Evolutionary conservation across 2,113 vertebrate species (phyloP).

Genomic region (Phainopepla nitens): DNA sequence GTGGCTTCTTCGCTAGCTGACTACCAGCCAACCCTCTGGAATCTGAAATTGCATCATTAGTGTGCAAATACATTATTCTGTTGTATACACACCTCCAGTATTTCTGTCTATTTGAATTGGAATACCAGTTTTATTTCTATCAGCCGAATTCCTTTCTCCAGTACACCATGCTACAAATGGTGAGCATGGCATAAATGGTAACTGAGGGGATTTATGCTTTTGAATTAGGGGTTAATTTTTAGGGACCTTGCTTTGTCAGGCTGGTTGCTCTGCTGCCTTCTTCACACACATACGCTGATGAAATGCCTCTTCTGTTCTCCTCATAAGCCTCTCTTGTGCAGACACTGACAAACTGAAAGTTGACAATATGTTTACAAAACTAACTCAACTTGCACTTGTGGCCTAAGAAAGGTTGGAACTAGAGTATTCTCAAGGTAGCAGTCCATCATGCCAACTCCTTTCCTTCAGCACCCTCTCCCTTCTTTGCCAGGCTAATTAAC

Average conservation of each 20-base stretch:
- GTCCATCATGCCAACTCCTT: background rate
- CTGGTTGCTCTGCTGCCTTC: background rate
- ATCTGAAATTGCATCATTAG: background rate
- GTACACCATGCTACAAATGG: background rate
- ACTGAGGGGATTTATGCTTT: background rate
- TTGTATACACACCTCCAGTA: background rate
- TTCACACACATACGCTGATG: fast-evolving
- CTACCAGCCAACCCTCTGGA: background rate
- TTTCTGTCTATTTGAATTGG: background rate
- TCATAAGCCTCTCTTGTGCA: background rate
- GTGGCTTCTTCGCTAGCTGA: background rate
- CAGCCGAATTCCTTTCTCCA: background rate
- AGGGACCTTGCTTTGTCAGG: background rate
- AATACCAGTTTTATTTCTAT: background rate
- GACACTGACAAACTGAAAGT: background rate
- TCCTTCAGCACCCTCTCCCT: background rate
- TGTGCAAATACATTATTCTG: background rate
- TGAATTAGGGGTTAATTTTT: background rate
- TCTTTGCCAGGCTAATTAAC: background rate
- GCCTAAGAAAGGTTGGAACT: background rate
- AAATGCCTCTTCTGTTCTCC: background rate
- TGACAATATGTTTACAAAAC: background rate
- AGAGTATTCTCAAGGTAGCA: background rate
- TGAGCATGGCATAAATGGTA: background rate
- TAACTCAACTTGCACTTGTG: background rate